Evolutionary conservation across 2,113 vertebrate genomes (phyloP).

Genomic region (Charadrius vociferus): DNA sequence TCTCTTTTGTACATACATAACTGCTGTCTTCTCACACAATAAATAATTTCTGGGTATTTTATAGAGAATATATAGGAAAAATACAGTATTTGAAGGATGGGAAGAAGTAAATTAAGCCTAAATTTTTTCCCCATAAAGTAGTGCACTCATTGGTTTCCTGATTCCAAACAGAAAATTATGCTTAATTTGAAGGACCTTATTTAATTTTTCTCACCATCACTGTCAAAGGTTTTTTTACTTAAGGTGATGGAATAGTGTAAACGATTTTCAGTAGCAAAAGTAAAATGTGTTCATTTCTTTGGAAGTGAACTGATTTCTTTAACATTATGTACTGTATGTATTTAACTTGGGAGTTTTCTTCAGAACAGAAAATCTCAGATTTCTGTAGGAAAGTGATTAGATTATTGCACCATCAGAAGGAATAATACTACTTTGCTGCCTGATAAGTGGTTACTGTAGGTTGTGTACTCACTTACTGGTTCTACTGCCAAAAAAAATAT

Average conservation of each 20-base stretch:
- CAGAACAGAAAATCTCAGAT: background rate
- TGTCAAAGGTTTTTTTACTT: background rate
- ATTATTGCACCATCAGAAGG: background rate
- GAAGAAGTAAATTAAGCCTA: background rate
- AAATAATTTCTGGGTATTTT: background rate
- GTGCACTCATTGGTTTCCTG: background rate
- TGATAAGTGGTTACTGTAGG: background rate
- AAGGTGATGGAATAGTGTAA: background rate
- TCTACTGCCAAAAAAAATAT: background rate
- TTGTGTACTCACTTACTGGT: background rate
- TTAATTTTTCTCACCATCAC: background rate
- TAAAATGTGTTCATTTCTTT: background rate
- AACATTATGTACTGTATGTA: background rate
- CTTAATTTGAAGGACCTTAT: background rate
- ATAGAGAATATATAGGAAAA: background rate
- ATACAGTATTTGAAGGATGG: background rate
- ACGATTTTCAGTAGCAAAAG: background rate
- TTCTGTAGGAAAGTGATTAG: background rate
- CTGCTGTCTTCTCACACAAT: background rate
- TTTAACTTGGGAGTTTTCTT: background rate
- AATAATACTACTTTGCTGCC: background rate
- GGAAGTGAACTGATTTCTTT: background rate
- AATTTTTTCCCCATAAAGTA: background rate
- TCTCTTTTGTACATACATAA: background rate
- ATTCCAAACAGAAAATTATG: background rate